phyloP scores from a whole-genome alignment of 2,113 vertebrate species.

The Ochotona princeps region DNA sequence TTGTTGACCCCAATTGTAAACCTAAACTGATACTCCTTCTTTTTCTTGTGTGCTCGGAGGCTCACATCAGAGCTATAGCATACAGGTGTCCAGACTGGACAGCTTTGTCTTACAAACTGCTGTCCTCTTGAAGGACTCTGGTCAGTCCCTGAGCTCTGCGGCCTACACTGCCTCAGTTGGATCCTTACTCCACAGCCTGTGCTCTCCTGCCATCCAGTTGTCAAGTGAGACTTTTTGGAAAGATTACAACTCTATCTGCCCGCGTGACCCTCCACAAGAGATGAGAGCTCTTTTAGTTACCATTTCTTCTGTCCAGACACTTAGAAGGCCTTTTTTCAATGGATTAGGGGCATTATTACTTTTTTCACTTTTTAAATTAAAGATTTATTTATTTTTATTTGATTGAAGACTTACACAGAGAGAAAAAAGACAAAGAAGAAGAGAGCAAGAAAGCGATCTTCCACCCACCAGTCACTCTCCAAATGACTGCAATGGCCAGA shows the following conservation, averaged over 20 bases:
- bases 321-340: not conserved
- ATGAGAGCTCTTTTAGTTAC: not conserved
- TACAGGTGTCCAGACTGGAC: not conserved
- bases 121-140: not conserved
- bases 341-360: not conserved
- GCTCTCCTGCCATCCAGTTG: not conserved
- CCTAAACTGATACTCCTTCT: not conserved
- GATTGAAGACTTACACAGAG: no score
- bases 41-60: not conserved
- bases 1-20: not conserved
- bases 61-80: not conserved
- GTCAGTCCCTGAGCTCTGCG: not conserved
- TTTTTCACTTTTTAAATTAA: not conserved
- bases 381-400: no score
- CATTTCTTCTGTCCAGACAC: not conserved
- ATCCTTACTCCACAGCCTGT: not conserved
- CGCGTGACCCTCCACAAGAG: not conserved
- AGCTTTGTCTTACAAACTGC: not conserved
- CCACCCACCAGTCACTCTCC: no score
- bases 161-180: not conserved
- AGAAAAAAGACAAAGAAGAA: no score
- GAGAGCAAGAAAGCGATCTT: no score
- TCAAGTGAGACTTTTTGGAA: constrained; percentile 13
- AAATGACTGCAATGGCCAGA: no score
- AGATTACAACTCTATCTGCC: not conserved